Evolutionary conservation across 2,113 vertebrate species (phyloP).

Genomic region (Vidua macroura): DNA sequence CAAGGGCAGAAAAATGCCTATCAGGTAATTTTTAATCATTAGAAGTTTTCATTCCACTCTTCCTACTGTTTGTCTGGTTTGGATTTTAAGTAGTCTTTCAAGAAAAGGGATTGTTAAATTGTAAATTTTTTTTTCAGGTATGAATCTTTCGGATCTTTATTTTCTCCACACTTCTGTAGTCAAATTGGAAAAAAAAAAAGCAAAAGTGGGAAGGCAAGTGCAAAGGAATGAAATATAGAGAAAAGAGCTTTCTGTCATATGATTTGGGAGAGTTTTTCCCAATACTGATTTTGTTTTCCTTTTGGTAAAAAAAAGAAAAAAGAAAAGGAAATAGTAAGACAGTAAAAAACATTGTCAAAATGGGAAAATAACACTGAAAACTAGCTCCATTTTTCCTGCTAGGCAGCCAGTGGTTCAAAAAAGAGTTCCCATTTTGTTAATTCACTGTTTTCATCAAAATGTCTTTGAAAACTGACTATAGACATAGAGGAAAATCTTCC

Average conservation of each 20-base stretch:
- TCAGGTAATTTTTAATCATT: background rate
- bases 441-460: background rate
- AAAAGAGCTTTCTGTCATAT: background rate
- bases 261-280: background rate
- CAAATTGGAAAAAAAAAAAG: background rate
- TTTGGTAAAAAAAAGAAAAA: background rate
- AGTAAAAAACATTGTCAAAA: background rate
- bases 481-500: background rate
- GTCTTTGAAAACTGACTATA: background rate
- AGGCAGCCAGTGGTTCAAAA: background rate
- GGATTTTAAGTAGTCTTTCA: background rate
- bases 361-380: background rate
- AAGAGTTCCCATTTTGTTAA: background rate
- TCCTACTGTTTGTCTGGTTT: background rate
- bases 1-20: background rate
- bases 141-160: background rate
- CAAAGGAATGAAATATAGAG: background rate
- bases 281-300: background rate
- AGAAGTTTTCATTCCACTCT: background rate
- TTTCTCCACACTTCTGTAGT: background rate
- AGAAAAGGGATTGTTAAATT: background rate
- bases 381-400: background rate
- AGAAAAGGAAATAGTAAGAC: background rate
- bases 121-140: background rate
- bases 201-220: background rate